Conservation (phyloP, 2,113 vertebrate species). For the Eulacestoma nigropectus region DNA sequence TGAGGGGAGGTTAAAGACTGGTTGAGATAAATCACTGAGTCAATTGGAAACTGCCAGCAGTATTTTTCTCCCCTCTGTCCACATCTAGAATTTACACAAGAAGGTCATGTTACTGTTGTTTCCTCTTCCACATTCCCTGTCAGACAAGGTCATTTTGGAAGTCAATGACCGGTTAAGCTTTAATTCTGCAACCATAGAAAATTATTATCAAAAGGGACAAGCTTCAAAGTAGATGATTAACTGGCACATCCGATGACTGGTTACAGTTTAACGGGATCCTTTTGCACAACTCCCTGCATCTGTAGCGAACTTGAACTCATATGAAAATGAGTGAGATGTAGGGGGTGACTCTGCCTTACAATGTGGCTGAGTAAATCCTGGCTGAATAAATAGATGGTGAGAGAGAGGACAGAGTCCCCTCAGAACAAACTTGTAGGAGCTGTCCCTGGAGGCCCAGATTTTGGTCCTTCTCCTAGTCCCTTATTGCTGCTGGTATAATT, state of each 20-base stretch:
- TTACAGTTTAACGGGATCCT: slow-evolving; percentile 42
- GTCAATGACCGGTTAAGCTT: slow-evolving; percentile 44
- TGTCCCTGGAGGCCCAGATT: not conserved
- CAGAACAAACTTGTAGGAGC: not conserved
- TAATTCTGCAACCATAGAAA: slow-evolving; percentile 51
- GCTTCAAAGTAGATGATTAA: slow-evolving; percentile 54
- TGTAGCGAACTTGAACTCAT: not conserved
- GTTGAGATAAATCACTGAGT: not conserved
- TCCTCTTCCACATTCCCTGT: slow-evolving; percentile 45
- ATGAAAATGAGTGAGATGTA: not conserved
- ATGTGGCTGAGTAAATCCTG: not conserved
- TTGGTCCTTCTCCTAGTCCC: not conserved
- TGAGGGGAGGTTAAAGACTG: accelerated
- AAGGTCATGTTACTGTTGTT: slow-evolving; percentile 39
- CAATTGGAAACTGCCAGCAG: not conserved
- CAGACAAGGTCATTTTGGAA: slow-evolving; percentile 60
- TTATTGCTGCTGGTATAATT: not conserved
- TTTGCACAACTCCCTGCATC: slow-evolving; percentile 2
- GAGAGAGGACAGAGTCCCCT: not conserved
- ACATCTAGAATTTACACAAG: not conserved
- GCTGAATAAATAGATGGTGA: not conserved
- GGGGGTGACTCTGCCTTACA: not conserved
- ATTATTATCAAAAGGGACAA: slow-evolving; percentile 57
- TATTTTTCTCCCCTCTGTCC: not conserved
- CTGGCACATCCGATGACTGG: slow-evolving; percentile 19